Percentiles rank a stretch among this genome's conserved stretches.
Evolutionary conservation across 2,797 vertebrate genomes (phyloP).

Genomic region (Rhodeus uyekii): DNA sequence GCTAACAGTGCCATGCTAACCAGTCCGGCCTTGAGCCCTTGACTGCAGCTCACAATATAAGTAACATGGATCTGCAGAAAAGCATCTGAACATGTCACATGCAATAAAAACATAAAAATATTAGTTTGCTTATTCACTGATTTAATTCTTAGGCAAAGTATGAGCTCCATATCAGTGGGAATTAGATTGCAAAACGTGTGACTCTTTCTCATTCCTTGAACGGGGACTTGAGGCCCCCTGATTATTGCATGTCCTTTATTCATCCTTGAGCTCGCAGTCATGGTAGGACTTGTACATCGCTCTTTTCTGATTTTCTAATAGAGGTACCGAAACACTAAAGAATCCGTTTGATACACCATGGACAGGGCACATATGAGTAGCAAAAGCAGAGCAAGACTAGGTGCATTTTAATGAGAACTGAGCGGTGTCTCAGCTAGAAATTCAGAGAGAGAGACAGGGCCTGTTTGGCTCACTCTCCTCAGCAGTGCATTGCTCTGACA

Average conservation of each 20-base stretch:
- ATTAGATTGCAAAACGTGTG: constrained; percentile 29
- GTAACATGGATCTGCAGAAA: background rate
- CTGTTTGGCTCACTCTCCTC: constrained; percentile 48
- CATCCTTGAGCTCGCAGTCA: constrained; percentile 39
- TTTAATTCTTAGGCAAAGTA: background rate
- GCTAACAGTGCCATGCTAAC: background rate
- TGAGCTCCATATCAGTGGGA: background rate
- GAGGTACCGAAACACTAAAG: constrained; percentile 40
- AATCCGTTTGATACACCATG: constrained; percentile 35
- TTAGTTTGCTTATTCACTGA: background rate
- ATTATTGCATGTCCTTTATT: constrained; percentile 38
- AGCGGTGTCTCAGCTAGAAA: constrained; percentile 24
- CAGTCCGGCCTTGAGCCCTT: background rate
- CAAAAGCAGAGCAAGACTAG: constrained; percentile 13
- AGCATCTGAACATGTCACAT: background rate
- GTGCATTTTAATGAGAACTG: constrained; percentile 49
- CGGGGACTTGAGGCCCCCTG: constrained; percentile 14
- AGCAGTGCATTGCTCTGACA: constrained; percentile 49
- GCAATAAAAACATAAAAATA: background rate
- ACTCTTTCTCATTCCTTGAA: constrained; percentile 13
- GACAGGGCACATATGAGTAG: constrained; percentile 33
- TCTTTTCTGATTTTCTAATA: constrained; percentile 38
- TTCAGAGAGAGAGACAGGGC: constrained; percentile 41
- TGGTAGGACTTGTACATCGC: constrained; percentile 28
- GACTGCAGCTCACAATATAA: background rate